Conservation (phyloP, 2,113 vertebrate genomes). For the Petaurus breviceps region DNA sequence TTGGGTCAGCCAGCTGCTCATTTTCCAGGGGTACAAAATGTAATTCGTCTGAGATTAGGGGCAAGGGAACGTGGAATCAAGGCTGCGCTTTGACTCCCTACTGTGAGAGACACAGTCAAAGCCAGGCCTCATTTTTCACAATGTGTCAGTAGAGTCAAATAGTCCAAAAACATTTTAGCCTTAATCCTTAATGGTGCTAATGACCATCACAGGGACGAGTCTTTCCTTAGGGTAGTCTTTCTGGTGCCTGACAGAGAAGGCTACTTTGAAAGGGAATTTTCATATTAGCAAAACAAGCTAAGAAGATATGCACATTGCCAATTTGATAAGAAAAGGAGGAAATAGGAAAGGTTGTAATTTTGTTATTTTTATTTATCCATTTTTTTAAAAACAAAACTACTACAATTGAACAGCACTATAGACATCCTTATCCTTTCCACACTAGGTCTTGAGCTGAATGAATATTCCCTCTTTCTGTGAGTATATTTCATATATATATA, state of each 20-base stretch:
- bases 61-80: conserved; percentile 27
- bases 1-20: background rate
- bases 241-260: background rate
- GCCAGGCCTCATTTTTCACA: conserved; percentile 58
- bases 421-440: background rate
- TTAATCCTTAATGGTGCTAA: conserved; percentile 29
- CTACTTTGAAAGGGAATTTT: conserved; percentile 25
- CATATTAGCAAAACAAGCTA: conserved; percentile 7
- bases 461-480: background rate
- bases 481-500: background rate
- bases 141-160: conserved; percentile 61
- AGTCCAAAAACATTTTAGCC: background rate
- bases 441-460: background rate
- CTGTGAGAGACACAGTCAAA: conserved; percentile 51
- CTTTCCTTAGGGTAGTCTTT: background rate
- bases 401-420: background rate
- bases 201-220: background rate
- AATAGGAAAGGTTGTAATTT: background rate
- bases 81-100: conserved; percentile 56
- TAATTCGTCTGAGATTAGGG: background rate
- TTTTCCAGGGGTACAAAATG: background rate
- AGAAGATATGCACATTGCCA: background rate
- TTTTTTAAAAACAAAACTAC: background rate
- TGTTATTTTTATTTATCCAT: background rate
- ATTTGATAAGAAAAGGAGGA: background rate